Evolutionary conservation across 2,888 invertebrate species (phyloP).

Genomic region (Sinotaia quadrata): DNA sequence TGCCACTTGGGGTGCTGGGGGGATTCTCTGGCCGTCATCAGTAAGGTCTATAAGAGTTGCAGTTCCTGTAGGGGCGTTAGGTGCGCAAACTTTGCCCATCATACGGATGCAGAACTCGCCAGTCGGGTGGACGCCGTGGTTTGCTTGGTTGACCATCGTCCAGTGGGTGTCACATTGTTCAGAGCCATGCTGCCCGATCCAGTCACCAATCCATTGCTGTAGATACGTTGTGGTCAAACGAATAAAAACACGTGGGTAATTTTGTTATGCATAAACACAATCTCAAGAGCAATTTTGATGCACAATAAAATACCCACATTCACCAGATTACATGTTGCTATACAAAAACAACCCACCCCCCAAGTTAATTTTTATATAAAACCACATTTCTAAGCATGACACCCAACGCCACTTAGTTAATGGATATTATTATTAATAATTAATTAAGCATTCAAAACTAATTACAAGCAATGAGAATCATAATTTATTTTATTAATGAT

Average conservation of each 20-base stretch:
- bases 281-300: too few species aligned
- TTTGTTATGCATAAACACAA: neutral
- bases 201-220: constrained; percentile 49
- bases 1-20: constrained; percentile 10
- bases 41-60: constrained; percentile 31
- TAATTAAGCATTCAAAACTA: too few species aligned
- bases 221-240: neutral
- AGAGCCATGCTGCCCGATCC: constrained; percentile 33
- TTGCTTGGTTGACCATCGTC: constrained; percentile 34
- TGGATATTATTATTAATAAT: too few species aligned
- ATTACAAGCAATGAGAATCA: too few species aligned
- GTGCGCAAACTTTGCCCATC: constrained; percentile 32
- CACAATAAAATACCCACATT: too few species aligned
- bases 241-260: neutral
- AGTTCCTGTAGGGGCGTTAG: constrained; percentile 8
- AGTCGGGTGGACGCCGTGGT: constrained; percentile 30
- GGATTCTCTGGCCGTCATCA: constrained; percentile 25
- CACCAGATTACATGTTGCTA: too few species aligned
- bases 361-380: too few species aligned
- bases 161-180: constrained; percentile 32
- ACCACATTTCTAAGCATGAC: too few species aligned
- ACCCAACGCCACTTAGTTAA: too few species aligned
- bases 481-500: too few species aligned
- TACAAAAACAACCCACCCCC: too few species aligned
- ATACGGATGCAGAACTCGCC: constrained; percentile 32